Percentiles rank a stretch among this genome's conserved stretches.
Conservation (phyloP, 2,113 vertebrate species). For the Ahaetulla prasina region DNA sequence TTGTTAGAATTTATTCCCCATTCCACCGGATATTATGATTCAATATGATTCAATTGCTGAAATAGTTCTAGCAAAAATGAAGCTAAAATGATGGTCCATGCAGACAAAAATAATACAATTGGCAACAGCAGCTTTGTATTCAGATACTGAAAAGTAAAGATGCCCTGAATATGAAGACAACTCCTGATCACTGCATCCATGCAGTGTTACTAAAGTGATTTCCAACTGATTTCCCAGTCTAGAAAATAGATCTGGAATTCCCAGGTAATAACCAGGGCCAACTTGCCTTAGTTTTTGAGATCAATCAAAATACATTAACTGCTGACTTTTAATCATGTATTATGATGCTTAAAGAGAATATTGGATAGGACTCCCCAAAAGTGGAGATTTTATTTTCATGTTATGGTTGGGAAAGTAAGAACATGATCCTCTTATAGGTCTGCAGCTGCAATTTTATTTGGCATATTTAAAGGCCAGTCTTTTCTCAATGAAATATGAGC, state of each 20-base stretch:
- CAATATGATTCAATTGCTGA: too few species aligned
- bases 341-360: not conserved
- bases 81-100: not conserved
- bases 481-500: not conserved
- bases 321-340: not conserved
- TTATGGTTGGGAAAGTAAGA: not conserved
- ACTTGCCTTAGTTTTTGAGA: not conserved
- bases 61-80: not conserved
- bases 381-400: not conserved
- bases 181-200: too few species aligned
- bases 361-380: not conserved
- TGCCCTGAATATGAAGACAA: not conserved
- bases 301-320: not conserved
- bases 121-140: not conserved
- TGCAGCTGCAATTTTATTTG: not conserved
- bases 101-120: not conserved
- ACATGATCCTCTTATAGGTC: not conserved
- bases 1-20: not conserved
- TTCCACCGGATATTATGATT: not conserved
- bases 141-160: not conserved
- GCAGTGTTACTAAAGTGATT: not conserved
- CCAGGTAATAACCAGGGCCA: not conserved
- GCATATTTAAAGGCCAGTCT: not conserved
- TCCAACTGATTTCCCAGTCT: not conserved
- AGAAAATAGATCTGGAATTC: not conserved